phyloP scores from a whole-genome alignment of 1,140 invertebrate species.

The Meloidogyne floridensis region DNA sequence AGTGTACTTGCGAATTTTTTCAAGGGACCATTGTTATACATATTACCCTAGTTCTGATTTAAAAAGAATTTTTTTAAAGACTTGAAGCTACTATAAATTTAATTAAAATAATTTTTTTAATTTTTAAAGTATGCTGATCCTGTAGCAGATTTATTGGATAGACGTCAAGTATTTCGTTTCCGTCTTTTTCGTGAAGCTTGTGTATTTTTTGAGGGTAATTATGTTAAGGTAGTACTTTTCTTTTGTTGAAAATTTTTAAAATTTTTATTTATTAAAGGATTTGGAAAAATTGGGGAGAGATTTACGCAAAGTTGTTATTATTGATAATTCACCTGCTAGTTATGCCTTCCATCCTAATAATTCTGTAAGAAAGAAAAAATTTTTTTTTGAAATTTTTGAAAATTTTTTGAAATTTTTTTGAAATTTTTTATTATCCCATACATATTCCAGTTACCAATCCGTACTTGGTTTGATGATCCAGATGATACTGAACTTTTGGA shows the following conservation, averaged over 20 bases:
- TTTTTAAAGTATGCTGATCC: slow-evolving; percentile 89
- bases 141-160: slow-evolving; percentile 94
- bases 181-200: slow-evolving; percentile 98
- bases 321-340: slow-evolving; percentile 98
- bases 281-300: slow-evolving; percentile 93
- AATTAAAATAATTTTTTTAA: too few relatives aligned
- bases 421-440: too few relatives aligned
- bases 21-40: slow-evolving; percentile 72
- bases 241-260: too few relatives aligned
- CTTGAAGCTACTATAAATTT: too few relatives aligned
- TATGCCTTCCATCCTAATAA: slow-evolving; percentile 99
- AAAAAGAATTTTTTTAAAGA: slow-evolving; percentile 1
- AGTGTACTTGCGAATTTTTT: too few relatives aligned
- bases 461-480: slow-evolving; percentile 96
- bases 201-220: slow-evolving; percentile 98
- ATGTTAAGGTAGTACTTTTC: slow-evolving; percentile 93
- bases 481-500: slow-evolving; percentile 89
- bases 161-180: slow-evolving; percentile 85
- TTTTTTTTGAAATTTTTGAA: too few relatives aligned
- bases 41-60: too few relatives aligned
- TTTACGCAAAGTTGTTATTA: slow-evolving; percentile 92
- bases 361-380: slow-evolving; percentile 75
- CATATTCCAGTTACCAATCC: slow-evolving; percentile 81
- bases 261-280: too few relatives aligned
- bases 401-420: too few relatives aligned